A percentile compares a stretch with the other conserved stretches of the same genome.
Conservation (phyloP, 2,797 vertebrate species). For the Paratrypauchen microcephalus region DNA sequence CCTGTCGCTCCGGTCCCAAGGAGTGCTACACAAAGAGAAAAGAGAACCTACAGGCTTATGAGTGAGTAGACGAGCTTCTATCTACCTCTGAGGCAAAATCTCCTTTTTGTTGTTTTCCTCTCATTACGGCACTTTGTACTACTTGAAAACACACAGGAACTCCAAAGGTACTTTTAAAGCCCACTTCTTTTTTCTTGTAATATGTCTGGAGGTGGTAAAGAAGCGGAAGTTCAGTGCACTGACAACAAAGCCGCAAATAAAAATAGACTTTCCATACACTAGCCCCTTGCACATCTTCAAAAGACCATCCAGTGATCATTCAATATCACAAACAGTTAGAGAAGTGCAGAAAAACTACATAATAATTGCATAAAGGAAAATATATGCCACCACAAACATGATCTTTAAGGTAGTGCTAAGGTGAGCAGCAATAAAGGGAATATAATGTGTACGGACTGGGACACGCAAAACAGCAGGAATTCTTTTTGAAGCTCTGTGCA, state of each 20-base stretch:
- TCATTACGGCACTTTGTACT: constrained; percentile 83
- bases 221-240: constrained; percentile 63
- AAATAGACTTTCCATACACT: constrained; percentile 62
- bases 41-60: constrained; percentile 76
- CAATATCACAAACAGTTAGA: constrained; percentile 28
- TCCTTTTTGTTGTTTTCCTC: constrained; percentile 79
- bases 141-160: constrained; percentile 81
- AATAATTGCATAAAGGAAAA: neutral
- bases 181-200: constrained; percentile 61
- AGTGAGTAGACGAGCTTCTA: constrained; percentile 71
- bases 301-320: constrained; percentile 54
- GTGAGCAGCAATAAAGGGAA: constrained; percentile 55
- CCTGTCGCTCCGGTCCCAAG: constrained; percentile 76
- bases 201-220: constrained; percentile 74
- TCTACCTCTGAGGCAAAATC: constrained; percentile 75
- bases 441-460: constrained; percentile 62
- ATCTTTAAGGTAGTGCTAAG: constrained; percentile 17
- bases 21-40: constrained; percentile 79
- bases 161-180: constrained; percentile 80
- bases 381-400: neutral
- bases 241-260: constrained; percentile 79
- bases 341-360: constrained; percentile 14
- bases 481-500: constrained; percentile 68
- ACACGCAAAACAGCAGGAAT: constrained; percentile 67
- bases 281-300: constrained; percentile 50